These are phyloP conservation scores for Patella caerulea DNA, from an alignment of 2,888 invertebrate genomes.

Conservation along the genomic window DNA sequence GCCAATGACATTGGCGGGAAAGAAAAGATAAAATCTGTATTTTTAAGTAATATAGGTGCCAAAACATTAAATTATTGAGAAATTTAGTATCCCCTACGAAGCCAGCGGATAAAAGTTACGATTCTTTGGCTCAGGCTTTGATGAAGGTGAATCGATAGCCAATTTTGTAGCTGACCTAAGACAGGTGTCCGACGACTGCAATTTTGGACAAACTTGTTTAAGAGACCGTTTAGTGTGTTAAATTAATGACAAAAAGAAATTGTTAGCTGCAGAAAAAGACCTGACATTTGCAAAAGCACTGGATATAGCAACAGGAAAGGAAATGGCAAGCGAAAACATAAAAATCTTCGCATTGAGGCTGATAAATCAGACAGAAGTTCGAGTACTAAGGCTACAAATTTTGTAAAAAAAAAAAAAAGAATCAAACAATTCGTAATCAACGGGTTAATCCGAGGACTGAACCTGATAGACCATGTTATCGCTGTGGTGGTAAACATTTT, in stretches of 20 bases:
- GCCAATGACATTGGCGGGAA: background rate
- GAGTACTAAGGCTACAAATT: too few relatives aligned
- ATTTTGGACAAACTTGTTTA: background rate
- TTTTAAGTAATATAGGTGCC: background rate
- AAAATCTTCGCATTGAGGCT: too few relatives aligned
- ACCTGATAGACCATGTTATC: background rate
- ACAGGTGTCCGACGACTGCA: background rate
- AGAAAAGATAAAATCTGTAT: background rate
- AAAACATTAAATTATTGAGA: background rate
- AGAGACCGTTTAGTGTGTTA: background rate
- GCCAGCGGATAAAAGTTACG: too few relatives aligned
- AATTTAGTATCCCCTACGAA: too few relatives aligned
- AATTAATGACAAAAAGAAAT: background rate
- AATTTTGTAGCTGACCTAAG: background rate
- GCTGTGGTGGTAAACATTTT: constrained; percentile 1
- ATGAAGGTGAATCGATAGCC: too few relatives aligned
- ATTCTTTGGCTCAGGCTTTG: too few relatives aligned
- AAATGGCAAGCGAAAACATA: too few relatives aligned
- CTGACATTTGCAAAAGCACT: too few relatives aligned
- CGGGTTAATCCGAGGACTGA: background rate
- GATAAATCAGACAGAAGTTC: too few relatives aligned
- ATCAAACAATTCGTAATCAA: too few relatives aligned
- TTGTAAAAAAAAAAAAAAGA: too few relatives aligned
- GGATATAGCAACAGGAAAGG: too few relatives aligned
- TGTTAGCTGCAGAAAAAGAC: background rate